phyloP scores from a whole-genome alignment of 2,113 vertebrate species.

The Hippocampus mohnikei region DNA sequence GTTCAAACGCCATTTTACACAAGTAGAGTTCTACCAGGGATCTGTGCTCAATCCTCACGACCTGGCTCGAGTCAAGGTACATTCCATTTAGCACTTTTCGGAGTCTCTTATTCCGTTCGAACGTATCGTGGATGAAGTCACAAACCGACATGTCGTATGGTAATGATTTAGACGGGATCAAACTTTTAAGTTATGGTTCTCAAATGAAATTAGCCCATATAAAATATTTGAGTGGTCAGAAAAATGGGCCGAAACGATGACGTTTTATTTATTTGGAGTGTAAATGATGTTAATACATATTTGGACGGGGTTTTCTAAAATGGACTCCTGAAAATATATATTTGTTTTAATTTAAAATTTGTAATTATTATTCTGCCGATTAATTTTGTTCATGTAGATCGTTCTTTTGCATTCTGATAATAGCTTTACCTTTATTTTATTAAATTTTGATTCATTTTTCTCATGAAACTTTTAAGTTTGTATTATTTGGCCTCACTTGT shows the following conservation, averaged over 20 bases:
- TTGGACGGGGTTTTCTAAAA: background rate
- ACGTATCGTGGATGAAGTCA: background rate
- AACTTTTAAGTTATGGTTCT: background rate
- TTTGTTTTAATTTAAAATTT: background rate
- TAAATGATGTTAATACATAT: background rate
- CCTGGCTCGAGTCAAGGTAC: constrained; percentile 98
- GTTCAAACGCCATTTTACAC: constrained; percentile 99
- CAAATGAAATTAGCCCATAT: background rate
- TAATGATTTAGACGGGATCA: background rate
- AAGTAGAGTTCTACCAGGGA: constrained; percentile 99
- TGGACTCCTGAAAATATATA: background rate
- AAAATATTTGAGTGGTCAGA: background rate
- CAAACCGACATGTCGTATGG: background rate
- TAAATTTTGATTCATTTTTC: too few relatives aligned
- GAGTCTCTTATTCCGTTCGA: background rate
- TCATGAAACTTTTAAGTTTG: too few relatives aligned
- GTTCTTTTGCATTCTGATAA: background rate
- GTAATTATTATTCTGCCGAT: too few relatives aligned
- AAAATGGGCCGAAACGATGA: background rate
- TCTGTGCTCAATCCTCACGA: constrained; percentile 99
- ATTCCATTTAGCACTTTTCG: background rate
- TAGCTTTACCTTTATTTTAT: too few relatives aligned
- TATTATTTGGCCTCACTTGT: too few relatives aligned
- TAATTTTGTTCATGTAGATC: background rate
- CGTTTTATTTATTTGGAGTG: background rate